Evolutionary conservation across 2,888 invertebrate species (phyloP), one percentile per base, ranked within the genome.

Genomic region (Ornithoptera priamus): DNA sequence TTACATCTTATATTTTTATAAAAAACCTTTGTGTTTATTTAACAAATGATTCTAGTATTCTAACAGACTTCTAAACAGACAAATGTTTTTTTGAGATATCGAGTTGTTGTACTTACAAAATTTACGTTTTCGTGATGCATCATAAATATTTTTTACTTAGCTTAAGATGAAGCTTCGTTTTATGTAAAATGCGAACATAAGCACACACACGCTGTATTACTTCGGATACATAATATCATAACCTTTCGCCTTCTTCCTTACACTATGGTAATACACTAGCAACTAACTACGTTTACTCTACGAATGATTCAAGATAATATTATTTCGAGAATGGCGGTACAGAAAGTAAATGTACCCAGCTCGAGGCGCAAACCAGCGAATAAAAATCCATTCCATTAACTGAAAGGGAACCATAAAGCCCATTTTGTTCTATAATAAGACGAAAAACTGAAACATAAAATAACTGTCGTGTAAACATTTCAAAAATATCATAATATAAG

Each of bases 351-450:
- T 73, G 72, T 75, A 72, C 74, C 72, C 53, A n/a, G 53, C 53
- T 62, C 69, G 72, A 71, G 73, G 72, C 75, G 72, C 72, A 78
- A 73, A 72, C 70, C 73, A 72, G 75, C 76, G 77, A 76, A 75
- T 74, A 77, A 79, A 81, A 81, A 81, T 69, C 80, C 78, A 80
- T 77, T 76, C 82, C 85, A 86, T 86, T 86, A 85, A 80, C 80
- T 77, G 78, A 82, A 81, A 78, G 79, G 77, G 75, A 78, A 78
- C 80, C 75, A 79, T 80, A 82, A 81, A 81, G 77, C 80, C 79
- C 77, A 78, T 83, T 78, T 78, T 79, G 78, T 81, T 81, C 77
- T 77, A 79, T 82, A 82, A 83, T 77, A 73, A 74, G 36, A 59
- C 59, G 42, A 39, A 57, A 20, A 39, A 53, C n/a, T 53, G n/a